phyloP scores from a whole-genome alignment of 2,797 vertebrate genomes.

The Typhlichthys subterraneus region DNA sequence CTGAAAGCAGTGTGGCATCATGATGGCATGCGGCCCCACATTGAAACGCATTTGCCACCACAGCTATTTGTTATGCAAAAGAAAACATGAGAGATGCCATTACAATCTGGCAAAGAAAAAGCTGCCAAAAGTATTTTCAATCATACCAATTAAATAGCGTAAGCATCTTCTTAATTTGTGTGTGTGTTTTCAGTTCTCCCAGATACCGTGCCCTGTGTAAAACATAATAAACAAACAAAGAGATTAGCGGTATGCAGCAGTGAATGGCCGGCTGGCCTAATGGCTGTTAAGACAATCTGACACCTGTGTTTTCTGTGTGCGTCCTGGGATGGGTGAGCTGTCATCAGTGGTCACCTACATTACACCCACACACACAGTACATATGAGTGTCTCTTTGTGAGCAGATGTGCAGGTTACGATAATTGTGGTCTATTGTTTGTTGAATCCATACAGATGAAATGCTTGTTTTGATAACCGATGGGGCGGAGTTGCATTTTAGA shows the following conservation, averaged over 20 bases:
- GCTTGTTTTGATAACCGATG: background rate
- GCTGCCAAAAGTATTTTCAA: background rate
- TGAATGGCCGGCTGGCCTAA: too few species aligned
- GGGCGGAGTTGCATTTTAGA: background rate
- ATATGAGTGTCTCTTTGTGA: background rate
- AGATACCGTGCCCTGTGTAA: too few species aligned
- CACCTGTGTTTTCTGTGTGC: too few species aligned
- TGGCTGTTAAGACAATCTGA: too few species aligned
- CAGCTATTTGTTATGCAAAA: background rate
- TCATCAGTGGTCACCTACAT: too few species aligned
- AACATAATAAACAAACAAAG: too few species aligned
- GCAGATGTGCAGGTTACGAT: background rate
- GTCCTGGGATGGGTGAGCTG: too few species aligned
- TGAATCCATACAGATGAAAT: background rate
- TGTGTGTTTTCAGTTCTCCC: too few species aligned
- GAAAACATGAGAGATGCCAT: background rate
- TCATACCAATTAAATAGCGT: constrained; percentile 4
- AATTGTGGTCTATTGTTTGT: background rate
- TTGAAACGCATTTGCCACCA: background rate
- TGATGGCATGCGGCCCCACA: background rate
- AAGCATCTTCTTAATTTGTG: background rate
- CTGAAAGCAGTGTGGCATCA: background rate
- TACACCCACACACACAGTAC: background rate
- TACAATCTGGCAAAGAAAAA: background rate
- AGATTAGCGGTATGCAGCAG: too few species aligned